These are phyloP conservation scores for Leistus spinibarbis DNA, from an alignment of 2,888 invertebrate species.

Conservation along the genomic window DNA sequence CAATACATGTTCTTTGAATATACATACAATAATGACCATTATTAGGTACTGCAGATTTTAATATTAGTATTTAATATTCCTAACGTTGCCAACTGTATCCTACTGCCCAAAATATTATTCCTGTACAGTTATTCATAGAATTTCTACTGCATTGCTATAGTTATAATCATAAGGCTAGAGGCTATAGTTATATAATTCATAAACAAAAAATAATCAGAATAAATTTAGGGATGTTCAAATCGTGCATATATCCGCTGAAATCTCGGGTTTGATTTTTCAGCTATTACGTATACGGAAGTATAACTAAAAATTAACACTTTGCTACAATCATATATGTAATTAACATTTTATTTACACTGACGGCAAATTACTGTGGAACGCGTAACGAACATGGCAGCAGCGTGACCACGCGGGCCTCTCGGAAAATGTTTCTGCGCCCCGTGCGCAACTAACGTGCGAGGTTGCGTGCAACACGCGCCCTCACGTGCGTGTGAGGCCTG, in stretches of 20 bases:
- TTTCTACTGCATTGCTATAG: no score
- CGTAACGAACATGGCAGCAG: conserved; percentile 28
- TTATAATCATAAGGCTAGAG: no score
- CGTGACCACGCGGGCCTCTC: not conserved
- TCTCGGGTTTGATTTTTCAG: not conserved
- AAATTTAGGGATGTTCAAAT: not conserved
- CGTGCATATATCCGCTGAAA: not conserved
- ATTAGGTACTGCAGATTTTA: no score
- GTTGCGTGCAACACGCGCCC: conserved; percentile 19
- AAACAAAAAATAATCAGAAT: no score
- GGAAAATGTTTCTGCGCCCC: not conserved
- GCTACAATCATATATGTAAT: conserved; percentile 8
- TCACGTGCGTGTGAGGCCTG: conserved; percentile 23
- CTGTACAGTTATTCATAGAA: no score
- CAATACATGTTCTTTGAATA: no score
- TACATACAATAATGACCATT: no score
- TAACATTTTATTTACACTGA: conserved; percentile 24
- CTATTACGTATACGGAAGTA: not conserved
- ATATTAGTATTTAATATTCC: no score
- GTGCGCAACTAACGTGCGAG: not conserved
- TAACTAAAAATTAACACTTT: not conserved
- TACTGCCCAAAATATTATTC: no score
- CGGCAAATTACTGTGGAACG: conserved; percentile 20
- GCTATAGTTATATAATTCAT: no score
- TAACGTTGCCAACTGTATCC: no score